Conservation (phyloP, 2,888 invertebrate genomes). For the Scelioninae gen. 1 region DNA sequence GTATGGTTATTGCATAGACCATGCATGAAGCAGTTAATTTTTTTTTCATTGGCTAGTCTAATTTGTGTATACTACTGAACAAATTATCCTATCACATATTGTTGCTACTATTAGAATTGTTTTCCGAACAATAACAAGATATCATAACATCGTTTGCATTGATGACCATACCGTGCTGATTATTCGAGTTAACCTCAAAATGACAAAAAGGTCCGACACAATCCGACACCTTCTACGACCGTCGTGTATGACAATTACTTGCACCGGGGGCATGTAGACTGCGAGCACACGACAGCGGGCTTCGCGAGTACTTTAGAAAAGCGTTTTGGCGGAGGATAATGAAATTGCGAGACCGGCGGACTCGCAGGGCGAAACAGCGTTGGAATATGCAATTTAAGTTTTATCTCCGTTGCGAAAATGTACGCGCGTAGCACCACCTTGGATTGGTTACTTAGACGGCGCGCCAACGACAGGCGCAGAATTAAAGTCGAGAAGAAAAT, state of each 20-base stretch:
- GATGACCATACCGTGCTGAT: constrained; percentile 27
- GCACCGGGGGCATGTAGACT: constrained; percentile 41
- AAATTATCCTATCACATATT: too few species aligned
- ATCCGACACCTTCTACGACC: constrained; percentile 47
- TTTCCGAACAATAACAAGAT: too few species aligned
- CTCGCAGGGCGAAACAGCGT: constrained; percentile 63
- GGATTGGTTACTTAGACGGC: constrained; percentile 66
- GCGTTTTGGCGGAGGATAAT: constrained; percentile 65
- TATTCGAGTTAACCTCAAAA: constrained; percentile 31
- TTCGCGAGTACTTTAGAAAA: constrained; percentile 66
- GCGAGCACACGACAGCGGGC: constrained; percentile 40
- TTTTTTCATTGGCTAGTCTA: too few species aligned
- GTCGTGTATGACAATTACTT: constrained; percentile 64
- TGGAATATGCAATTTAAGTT: constrained; percentile 69
- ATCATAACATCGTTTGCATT: not conserved
- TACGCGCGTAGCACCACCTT: constrained; percentile 55
- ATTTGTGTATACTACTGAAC: too few species aligned
- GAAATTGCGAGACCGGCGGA: constrained; percentile 66
- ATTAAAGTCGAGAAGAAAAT: constrained; percentile 67
- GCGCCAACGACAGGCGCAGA: constrained; percentile 63
- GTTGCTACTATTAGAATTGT: too few species aligned
- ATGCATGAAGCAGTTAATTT: too few species aligned
- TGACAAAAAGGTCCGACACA: constrained; percentile 41
- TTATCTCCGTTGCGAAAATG: constrained; percentile 67
- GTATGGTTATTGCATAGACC: too few species aligned